These are phyloP conservation scores for Chorisops tibialis DNA, from an alignment of 2,888 invertebrate species.

Conservation along the genomic window DNA sequence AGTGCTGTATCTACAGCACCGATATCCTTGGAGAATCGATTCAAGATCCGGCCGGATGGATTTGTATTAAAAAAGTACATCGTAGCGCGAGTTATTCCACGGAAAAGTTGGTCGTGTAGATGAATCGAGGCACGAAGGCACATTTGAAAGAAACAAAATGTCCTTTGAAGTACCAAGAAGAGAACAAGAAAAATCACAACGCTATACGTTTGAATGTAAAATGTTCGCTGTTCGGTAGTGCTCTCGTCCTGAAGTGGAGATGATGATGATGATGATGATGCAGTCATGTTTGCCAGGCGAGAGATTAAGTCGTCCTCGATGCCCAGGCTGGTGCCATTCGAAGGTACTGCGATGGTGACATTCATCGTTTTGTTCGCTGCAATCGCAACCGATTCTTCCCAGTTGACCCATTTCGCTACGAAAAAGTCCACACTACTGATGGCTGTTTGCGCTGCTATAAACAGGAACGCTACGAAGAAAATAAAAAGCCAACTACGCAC, in stretches of 20 bases:
- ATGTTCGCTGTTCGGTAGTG: constrained; percentile 6
- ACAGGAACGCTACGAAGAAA: constrained; percentile 42
- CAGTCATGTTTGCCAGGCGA: constrained; percentile 1
- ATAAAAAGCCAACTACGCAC: constrained; percentile 18
- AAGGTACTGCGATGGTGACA: not conserved
- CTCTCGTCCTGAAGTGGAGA: not conserved
- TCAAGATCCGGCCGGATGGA: constrained; percentile 58
- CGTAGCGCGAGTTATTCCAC: constrained; percentile 57
- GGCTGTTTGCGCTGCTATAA: constrained; percentile 43
- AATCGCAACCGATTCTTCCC: constrained; percentile 50
- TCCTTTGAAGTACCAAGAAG: constrained; percentile 36
- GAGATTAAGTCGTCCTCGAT: constrained; percentile 12
- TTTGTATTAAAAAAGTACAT: constrained; percentile 64
- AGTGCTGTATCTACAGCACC: constrained; percentile 53
- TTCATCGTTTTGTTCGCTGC: not conserved
- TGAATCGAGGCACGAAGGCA: constrained; percentile 57
- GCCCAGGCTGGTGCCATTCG: not conserved
- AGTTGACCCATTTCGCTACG: constrained; percentile 56
- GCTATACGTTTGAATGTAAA: constrained; percentile 24
- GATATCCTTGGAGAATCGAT: constrained; percentile 65
- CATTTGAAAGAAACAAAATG: constrained; percentile 54
- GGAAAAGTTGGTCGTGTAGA: constrained; percentile 63
- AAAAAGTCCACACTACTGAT: constrained; percentile 19
- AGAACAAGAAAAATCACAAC: constrained; percentile 42
- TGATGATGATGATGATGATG: not conserved